phyloP scores from a whole-genome alignment of 2,888 invertebrate genomes.

The Mactromeris polynyma region DNA sequence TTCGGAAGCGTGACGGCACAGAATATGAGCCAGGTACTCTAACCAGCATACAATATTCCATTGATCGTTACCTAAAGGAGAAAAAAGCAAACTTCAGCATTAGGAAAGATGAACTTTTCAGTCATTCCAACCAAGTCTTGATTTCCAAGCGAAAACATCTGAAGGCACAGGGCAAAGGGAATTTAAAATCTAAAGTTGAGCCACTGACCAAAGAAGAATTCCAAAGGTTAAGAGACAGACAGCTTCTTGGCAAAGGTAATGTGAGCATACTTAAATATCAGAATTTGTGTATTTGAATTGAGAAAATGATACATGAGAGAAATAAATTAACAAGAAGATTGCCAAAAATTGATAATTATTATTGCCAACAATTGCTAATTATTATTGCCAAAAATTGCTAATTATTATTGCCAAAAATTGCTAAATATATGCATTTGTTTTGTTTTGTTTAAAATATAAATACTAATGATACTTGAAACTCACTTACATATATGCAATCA shows the following conservation, averaged over 20 bases:
- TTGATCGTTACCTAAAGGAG: constrained; percentile 36
- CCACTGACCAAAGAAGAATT: constrained; percentile 43
- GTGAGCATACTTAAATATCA: constrained; percentile 13
- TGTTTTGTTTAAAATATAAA: no score
- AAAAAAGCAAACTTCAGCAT: constrained; percentile 29
- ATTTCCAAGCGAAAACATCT: constrained; percentile 50
- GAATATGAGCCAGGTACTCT: constrained; percentile 56
- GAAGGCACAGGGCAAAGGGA: constrained; percentile 53
- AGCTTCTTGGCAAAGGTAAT: constrained; percentile 43
- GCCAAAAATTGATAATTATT: no score
- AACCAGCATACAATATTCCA: constrained; percentile 38
- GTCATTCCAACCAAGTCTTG: constrained; percentile 46
- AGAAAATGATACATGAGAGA: constrained; percentile 19
- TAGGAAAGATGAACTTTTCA: constrained; percentile 39
- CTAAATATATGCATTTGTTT: no score
- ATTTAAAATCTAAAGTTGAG: constrained; percentile 42
- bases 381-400: no score
- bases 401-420: no score
- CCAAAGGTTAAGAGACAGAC: constrained; percentile 13
- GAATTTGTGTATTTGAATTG: not conserved
- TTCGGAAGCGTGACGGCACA: constrained; percentile 37
- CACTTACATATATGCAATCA: no score
- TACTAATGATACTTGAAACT: no score
- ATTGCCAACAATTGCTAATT: no score
- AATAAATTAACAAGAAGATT: not conserved